phyloP scores from a whole-genome alignment of 30 jellyfish, hydroid and myxozoan species.

The Pelagia noctiluca region DNA sequence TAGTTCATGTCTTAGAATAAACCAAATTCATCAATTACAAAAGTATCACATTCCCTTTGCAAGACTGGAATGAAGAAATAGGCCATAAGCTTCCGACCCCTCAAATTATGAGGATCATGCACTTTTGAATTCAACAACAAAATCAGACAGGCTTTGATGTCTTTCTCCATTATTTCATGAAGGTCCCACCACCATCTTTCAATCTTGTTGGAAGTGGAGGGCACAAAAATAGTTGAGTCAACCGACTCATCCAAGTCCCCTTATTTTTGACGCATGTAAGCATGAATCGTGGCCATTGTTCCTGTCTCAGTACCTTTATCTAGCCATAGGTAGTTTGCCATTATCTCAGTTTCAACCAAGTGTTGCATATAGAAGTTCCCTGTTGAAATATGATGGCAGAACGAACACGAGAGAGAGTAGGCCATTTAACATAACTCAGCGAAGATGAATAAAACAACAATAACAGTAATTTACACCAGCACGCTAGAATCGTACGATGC shows the following conservation, averaged over 20 bases:
- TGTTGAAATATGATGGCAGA: too few species aligned
- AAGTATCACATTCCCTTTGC: conserved; percentile 35
- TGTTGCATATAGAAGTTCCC: conserved; percentile 45
- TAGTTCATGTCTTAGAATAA: too few species aligned
- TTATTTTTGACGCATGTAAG: conserved; percentile 16
- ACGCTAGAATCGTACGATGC: too few species aligned
- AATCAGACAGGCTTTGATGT: conserved; percentile 10
- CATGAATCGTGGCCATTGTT: conserved; percentile 51
- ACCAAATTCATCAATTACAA: too few species aligned
- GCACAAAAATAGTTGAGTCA: conserved; percentile 32
- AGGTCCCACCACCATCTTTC: conserved; percentile 47
- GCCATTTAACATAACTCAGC: too few species aligned
- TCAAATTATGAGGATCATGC: conserved; percentile 29
- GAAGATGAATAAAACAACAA: too few species aligned
- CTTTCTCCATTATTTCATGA: conserved; percentile 18
- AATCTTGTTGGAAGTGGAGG: too few species aligned
- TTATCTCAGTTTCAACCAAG: conserved; percentile 17
- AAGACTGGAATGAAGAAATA: conserved; percentile 38
- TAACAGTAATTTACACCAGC: too few species aligned
- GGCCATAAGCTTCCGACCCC: conserved; percentile 43
- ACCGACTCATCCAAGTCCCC: conserved; percentile 3
- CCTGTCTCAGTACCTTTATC: conserved; percentile 63
- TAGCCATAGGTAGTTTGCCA: conserved; percentile 20
- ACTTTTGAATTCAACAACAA: neutral
- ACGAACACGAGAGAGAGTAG: too few species aligned